phyloP scores from a whole-genome alignment of 2,797 vertebrate genomes.

The Trichosurus vulpecula region DNA sequence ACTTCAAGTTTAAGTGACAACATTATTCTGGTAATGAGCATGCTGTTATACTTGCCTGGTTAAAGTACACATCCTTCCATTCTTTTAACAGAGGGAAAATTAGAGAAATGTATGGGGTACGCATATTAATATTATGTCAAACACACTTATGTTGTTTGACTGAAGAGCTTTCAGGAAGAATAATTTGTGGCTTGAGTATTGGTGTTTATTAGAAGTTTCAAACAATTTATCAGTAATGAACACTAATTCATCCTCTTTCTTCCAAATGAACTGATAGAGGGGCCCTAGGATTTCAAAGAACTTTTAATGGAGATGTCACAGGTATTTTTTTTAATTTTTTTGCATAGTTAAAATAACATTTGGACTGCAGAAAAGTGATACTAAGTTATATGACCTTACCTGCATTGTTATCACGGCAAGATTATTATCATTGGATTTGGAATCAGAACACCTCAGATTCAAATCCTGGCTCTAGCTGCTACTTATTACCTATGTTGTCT shows the following conservation, averaged over 20 bases:
- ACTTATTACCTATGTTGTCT: neutral
- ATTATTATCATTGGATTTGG: neutral
- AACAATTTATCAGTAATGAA: neutral
- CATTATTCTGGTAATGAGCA: neutral
- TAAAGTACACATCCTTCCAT: neutral
- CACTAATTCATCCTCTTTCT: neutral
- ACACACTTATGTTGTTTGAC: neutral
- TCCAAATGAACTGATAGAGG: neutral
- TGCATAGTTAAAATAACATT: neutral
- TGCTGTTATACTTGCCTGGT: neutral
- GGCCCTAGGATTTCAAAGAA: neutral
- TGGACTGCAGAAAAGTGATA: neutral
- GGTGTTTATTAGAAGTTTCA: neutral
- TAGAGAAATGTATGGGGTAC: neutral
- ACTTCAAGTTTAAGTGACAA: neutral
- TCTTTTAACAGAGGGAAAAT: neutral
- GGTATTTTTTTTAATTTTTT: neutral
- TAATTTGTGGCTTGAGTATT: neutral
- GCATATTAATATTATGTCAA: neutral
- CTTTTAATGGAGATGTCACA: neutral
- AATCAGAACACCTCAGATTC: neutral
- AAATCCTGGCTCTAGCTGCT: neutral
- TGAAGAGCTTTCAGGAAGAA: neutral
- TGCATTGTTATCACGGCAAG: neutral
- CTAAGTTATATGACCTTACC: neutral